Evolutionary conservation across 2,113 vertebrate genomes (phyloP).

Genomic region (Ivindomyrus marchei): DNA sequence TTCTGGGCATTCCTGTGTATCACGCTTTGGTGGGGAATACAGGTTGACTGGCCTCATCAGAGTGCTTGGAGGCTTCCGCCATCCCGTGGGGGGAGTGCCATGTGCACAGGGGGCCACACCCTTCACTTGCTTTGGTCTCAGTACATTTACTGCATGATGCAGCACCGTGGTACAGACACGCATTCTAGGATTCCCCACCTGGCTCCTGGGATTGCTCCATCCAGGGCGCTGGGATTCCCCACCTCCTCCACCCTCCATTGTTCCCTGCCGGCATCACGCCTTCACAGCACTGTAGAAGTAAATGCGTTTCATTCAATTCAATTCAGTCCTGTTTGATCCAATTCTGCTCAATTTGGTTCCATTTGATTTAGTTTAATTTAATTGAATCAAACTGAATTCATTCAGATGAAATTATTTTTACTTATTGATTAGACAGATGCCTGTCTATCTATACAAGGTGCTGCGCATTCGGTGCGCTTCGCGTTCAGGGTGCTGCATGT

Average conservation of each 20-base stretch:
- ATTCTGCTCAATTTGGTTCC: not conserved
- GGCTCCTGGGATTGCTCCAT: not conserved
- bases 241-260: not conserved
- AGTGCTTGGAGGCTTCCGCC: slow-evolving; percentile 17
- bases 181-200: not conserved
- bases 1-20: slow-evolving; percentile 15
- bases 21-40: slow-evolving; percentile 32
- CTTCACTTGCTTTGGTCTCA: slow-evolving; percentile 60
- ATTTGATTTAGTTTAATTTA: slow-evolving; percentile 7
- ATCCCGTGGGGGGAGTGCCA: slow-evolving; percentile 9
- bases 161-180: not conserved
- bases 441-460: not conserved
- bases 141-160: slow-evolving; percentile 73
- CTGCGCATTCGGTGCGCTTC: not conserved
- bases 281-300: not conserved
- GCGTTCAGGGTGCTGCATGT: not conserved
- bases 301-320: not conserved
- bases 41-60: slow-evolving; percentile 53
- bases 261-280: not conserved
- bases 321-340: slow-evolving; percentile 8
- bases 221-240: too few species aligned
- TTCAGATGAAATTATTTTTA: slow-evolving; percentile 15
- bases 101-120: not conserved
- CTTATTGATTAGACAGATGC: slow-evolving; percentile 3
- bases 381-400: slow-evolving; percentile 9